Percentiles rank a stretch among this genome's conserved stretches.
Evolutionary conservation across 2,797 vertebrate genomes (phyloP).

Genomic region (Tauraco hartlaubi): DNA sequence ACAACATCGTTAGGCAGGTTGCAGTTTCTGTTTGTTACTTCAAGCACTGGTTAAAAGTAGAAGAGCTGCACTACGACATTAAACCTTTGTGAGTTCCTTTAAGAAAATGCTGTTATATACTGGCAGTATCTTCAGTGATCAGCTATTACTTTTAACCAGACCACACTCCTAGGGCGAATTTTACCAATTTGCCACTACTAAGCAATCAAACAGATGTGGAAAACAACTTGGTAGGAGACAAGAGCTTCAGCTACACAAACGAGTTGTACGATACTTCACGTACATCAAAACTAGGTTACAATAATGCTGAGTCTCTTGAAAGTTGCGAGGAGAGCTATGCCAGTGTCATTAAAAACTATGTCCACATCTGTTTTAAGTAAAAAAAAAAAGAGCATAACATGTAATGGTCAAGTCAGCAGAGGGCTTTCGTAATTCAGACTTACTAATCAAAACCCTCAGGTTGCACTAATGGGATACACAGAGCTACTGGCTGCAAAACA

Average conservation of each 20-base stretch:
- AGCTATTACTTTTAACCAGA: background rate
- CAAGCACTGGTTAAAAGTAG: background rate
- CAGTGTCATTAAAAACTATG: background rate
- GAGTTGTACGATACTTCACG: background rate
- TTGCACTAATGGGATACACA: slow-evolving; percentile 7
- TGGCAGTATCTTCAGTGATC: background rate
- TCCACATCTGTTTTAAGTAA: slow-evolving; percentile 30
- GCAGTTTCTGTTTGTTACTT: background rate
- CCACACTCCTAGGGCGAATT: background rate
- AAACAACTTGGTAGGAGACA: background rate
- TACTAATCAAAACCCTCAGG: background rate
- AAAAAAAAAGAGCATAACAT: background rate
- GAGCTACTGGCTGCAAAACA: slow-evolving; percentile 43
- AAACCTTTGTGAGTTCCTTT: background rate
- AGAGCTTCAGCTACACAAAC: slow-evolving; percentile 2
- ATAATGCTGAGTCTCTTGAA: background rate
- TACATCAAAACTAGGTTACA: background rate
- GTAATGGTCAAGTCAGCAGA: background rate
- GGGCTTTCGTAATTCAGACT: background rate
- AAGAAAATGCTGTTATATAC: background rate
- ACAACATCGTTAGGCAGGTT: background rate
- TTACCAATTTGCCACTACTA: background rate
- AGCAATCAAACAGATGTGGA: slow-evolving; percentile 56
- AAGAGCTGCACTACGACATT: background rate
- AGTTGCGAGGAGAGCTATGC: background rate